These are phyloP conservation scores for Pararge aegeria DNA, from an alignment of 1,140 invertebrate species.

Conservation along the genomic window DNA sequence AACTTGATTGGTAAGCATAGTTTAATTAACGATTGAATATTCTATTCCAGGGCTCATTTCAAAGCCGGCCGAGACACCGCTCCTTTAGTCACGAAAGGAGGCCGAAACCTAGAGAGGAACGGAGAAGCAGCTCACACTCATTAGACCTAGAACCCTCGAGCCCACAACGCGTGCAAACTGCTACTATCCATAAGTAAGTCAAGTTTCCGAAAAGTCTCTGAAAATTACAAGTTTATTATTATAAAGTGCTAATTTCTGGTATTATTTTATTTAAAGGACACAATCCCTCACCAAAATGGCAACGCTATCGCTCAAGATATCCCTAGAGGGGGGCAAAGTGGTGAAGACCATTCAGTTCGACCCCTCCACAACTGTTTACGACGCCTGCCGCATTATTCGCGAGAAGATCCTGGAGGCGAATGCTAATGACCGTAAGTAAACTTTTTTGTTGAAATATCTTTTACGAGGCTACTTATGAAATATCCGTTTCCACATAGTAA, in stretches of 20 bases:
- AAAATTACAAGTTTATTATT: not conserved
- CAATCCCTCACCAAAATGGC: constrained; percentile 81
- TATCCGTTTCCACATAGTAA: no score
- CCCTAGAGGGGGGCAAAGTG: constrained; percentile 94
- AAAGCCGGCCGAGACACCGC: constrained; percentile 44
- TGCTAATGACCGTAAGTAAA: constrained; percentile 86
- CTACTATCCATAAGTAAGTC: constrained; percentile 53
- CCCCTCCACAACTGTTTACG: constrained; percentile 94
- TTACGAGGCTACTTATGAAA: no score
- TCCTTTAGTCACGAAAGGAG: constrained; percentile 63
- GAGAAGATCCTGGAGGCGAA: constrained; percentile 96
- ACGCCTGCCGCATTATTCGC: constrained; percentile 96
- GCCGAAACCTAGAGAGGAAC: constrained; percentile 24
- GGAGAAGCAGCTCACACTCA: constrained; percentile 47
- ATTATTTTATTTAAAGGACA: constrained; percentile 42
- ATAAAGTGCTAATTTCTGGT: not conserved
- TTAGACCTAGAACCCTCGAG: constrained; percentile 39
- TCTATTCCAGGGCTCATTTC: constrained; percentile 36
- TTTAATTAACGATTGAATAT: no score
- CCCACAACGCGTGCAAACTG: constrained; percentile 33
- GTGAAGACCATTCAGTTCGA: constrained; percentile 99
- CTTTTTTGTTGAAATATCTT: not conserved
- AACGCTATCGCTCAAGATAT: constrained; percentile 95
- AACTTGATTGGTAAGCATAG: no score
- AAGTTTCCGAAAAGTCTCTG: no score